These are phyloP conservation scores for Opisthocomus hoazin DNA, from an alignment of 2,113 vertebrate species.

Conservation along the genomic window DNA sequence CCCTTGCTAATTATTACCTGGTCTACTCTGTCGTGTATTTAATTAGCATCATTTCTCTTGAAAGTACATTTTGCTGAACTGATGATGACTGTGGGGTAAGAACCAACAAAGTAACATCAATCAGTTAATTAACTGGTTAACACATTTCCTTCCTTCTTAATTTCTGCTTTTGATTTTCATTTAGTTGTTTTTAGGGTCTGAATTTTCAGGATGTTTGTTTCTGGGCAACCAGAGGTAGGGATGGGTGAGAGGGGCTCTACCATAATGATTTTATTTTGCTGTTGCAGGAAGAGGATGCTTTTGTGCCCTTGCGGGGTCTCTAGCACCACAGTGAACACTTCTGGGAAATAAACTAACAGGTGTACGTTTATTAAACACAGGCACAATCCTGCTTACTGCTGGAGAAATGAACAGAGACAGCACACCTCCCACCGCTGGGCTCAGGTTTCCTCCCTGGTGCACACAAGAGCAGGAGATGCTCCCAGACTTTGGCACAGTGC, in stretches of 20 bases:
- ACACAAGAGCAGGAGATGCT: background rate
- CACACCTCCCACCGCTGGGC: conserved; percentile 2
- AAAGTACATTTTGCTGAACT: conserved; percentile 21
- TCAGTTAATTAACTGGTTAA: conserved; percentile 46
- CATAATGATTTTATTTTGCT: background rate
- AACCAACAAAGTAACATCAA: conserved; percentile 46
- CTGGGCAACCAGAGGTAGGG: background rate
- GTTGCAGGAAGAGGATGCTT: background rate
- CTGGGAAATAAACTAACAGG: conserved; percentile 48
- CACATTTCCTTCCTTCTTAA: conserved; percentile 42
- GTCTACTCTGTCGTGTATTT: conserved; percentile 3
- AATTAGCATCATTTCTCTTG: conserved; percentile 43
- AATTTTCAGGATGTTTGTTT: conserved; percentile 6
- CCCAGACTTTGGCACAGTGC: background rate
- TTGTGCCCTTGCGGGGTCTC: background rate
- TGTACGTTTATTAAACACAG: conserved; percentile 28
- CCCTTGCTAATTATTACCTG: conserved; percentile 41
- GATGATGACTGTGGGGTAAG: background rate
- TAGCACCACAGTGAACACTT: background rate
- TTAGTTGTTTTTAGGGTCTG: conserved; percentile 1
- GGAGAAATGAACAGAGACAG: background rate
- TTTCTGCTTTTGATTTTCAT: conserved; percentile 34
- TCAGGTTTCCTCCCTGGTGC: background rate
- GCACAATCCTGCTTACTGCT: background rate
- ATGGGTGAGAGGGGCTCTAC: background rate